Evolutionary conservation across 2,113 vertebrate species (phyloP), one percentile per base, ranked within the genome.

Genomic region (Sigmodon hispidus): DNA sequence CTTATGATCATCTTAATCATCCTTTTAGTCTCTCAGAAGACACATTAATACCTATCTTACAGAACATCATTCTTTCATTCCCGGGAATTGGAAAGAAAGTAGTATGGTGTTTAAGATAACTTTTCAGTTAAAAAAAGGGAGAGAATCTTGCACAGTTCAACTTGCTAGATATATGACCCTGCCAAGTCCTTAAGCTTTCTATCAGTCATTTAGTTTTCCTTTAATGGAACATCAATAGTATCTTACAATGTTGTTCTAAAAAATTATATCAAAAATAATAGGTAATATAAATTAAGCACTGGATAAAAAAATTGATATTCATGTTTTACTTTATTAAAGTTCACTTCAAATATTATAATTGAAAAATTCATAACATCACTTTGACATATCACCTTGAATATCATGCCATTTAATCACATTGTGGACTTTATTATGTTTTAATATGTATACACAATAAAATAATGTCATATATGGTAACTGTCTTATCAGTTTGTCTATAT

Each of bases 1-100:
- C 16, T 96, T 43, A 21, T 96, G 31, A 36, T 80, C 65, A 88
- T 76, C 76, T 81, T 85, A 89, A 61, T 24, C 16, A 67, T 73
- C 45, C 3, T 17, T 70, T 86, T 21, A n/a, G 3, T 83, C 16
- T 94, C 76, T 9, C 48, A 75, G 9, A 43, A 55, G 36, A 80
- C 1, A 72, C 4, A 76, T 40, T 61, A 79, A 57, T 45, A 48
- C 59, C 22, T 15, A 6, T n/a, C 22, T 43, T 87, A 31, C 83
- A 72, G 76, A 61, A 69, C 7, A 65, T 81, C 72, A 16, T 83
- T 76, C 7, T 77, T 3, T 6, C 34, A 69, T 12, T 34, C 17
- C 65, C 26, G 79, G 2, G 10, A 24, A 16, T 77, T 87, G 2
- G 26, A 69, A 67, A 79, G 50, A 72, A 0, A 61, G 1, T 48